A percentile compares a stretch with the other conserved stretches of the same genome.
Evolutionary conservation across 2,113 vertebrate genomes (phyloP).

Genomic region (Amblyornis subalaris): DNA sequence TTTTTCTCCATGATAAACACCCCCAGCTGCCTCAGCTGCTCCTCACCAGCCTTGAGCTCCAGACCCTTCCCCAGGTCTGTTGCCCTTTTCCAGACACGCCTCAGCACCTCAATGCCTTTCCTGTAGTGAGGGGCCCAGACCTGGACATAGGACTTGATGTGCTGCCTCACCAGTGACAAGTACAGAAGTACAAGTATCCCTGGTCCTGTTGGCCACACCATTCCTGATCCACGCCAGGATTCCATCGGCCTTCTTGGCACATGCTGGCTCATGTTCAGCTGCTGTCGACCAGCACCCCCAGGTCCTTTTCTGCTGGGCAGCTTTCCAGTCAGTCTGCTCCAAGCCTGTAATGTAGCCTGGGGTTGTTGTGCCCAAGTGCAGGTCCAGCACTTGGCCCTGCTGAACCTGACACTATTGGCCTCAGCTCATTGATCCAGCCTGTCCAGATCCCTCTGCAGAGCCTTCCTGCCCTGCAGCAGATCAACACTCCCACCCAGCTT

Average conservation of each 20-base stretch:
- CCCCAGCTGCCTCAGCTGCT: neutral
- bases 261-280: neutral
- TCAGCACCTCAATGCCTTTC: neutral
- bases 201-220: neutral
- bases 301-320: rapidly evolving
- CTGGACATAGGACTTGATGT: neutral
- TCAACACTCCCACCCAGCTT: neutral
- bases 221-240: neutral
- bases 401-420: rapidly evolving
- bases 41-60: neutral
- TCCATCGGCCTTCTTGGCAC: neutral
- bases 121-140: neutral
- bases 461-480: neutral
- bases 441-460: neutral
- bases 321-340: neutral
- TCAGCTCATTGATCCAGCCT: rapidly evolving
- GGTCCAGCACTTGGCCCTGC: too few relatives aligned
- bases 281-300: rapidly evolving
- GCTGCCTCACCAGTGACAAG: neutral
- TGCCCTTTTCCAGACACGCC: rapidly evolving
- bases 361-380: too few relatives aligned
- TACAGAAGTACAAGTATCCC: neutral
- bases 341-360: rapidly evolving
- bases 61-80: neutral
- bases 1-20: neutral